Percentiles rank a stretch among this genome's conserved stretches.
phyloP scores from a whole-genome alignment of 2,888 invertebrate genomes.

The Iselma pallidipennis region DNA sequence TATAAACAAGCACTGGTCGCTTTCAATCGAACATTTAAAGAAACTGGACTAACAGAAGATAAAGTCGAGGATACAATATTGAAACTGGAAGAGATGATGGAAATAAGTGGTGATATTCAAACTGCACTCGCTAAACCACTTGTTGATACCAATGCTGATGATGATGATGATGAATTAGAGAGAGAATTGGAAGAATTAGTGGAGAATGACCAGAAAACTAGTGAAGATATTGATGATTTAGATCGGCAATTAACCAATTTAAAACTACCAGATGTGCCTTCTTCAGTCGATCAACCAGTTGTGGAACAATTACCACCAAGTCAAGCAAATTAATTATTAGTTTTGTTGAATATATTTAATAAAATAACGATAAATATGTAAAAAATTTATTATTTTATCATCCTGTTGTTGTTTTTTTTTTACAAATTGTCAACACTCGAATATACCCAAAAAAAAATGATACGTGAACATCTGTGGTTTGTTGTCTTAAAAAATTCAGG shows the following conservation, averaged over 20 bases:
- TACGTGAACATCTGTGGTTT: background rate
- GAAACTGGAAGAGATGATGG: conserved; percentile 69
- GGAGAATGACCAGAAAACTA: conserved; percentile 33
- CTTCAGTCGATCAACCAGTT: conserved; percentile 23
- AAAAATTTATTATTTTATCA: conserved; percentile 2
- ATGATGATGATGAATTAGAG: conserved; percentile 68
- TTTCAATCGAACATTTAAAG: conserved; percentile 67
- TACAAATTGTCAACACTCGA: conserved; percentile 6
- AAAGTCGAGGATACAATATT: conserved; percentile 72
- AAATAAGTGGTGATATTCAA: conserved; percentile 63
- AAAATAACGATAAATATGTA: background rate
- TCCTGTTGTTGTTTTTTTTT: background rate
- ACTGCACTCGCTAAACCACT: conserved; percentile 59
- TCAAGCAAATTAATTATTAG: background rate
- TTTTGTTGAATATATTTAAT: background rate
- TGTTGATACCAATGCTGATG: conserved; percentile 57
- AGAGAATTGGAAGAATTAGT: conserved; percentile 67
- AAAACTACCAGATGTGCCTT: conserved; percentile 43
- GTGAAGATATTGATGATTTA: conserved; percentile 34
- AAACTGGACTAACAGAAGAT: conserved; percentile 69
- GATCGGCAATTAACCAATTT: conserved; percentile 39
- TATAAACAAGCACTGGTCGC: conserved; percentile 71
- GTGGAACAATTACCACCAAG: background rate
- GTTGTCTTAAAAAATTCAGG: background rate
- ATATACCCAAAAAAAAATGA: background rate